A percentile compares a stretch with the other conserved stretches of the same genome.
These are phyloP conservation scores for Cotesia congregata DNA, from an alignment of 2,888 invertebrate species.

Conservation along the genomic window DNA sequence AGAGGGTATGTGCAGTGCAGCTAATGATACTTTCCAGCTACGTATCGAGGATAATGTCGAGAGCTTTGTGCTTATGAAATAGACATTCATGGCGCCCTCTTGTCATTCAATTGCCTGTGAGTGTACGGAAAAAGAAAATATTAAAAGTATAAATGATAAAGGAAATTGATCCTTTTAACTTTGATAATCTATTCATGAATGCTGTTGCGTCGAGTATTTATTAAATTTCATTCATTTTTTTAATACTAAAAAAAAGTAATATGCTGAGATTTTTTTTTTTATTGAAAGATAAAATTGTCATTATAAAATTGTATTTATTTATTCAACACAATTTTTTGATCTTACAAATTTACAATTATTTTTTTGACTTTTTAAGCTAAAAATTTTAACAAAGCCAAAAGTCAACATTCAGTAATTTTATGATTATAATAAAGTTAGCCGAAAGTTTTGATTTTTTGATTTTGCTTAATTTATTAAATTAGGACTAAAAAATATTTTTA, in stretches of 20 bases:
- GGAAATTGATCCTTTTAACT: not conserved
- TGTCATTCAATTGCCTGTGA: not conserved
- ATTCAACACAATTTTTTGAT: no score
- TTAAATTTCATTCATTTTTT: not conserved
- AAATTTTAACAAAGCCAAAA: no score
- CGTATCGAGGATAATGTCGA: not conserved
- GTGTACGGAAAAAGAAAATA: not conserved
- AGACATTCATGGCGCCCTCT: not conserved
- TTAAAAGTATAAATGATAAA: not conserved
- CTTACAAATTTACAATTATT: no score
- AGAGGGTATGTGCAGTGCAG: not conserved
- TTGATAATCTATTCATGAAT: not conserved
- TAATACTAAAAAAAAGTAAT: not conserved
- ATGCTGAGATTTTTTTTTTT: no score
- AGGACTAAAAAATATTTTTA: no score
- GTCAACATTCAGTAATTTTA: no score
- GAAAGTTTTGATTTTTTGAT: no score
- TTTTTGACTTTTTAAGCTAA: no score
- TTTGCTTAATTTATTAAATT: no score
- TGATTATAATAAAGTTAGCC: no score
- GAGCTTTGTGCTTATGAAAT: conserved; percentile 1
- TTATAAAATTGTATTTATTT: no score
- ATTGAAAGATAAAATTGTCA: no score
- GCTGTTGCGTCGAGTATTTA: not conserved
- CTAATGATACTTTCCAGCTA: not conserved